Base-by-base conservation (phyloP, 2,113 vertebrate genomes). In the Dissostichus mawsoni region DNA sequence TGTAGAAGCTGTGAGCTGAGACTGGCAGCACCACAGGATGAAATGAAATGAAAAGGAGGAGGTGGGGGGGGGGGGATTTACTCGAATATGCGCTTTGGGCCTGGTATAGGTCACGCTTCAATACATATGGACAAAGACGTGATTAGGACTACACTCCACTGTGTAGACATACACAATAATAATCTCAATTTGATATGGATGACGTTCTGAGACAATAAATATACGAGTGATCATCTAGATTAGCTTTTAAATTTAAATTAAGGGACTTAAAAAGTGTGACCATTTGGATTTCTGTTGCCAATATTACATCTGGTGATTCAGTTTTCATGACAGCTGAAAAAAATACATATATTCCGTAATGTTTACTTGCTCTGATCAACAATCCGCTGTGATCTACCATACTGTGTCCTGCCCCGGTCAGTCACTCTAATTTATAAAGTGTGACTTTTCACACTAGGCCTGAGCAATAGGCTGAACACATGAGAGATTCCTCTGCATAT, bases 361-460 rank as follows among this genome's bases (percentile, higher is more conserved):
- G 52, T 76, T 79, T 73, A 63, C 45, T 70, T 23, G 8, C 41
- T 50, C 47, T 50, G 8, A 86, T 69, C 44, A 16, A 75, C 56
- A 45, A 13, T 74, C 63, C 8, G 6, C 70, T 59, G 36, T 81
- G 74, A 76, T 52, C 52, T 64, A 25, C 59, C 64, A 44, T 5
- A 16, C 53, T n/a, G 29, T 69, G 78, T 47, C 59, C 72, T 76
- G 67, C 67, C 66, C 67, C n/a, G 23, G 64, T 82, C 82, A 59
- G 64, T 82, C 82, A 59, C 52, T 78, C 51, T 55, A 59, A 65
- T 53, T 81, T 76, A 82, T 55, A 68, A 74, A 53, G 76, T 82
- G 76, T 81, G 79, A 87, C 87, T 83, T 86, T 78, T 88, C 70
- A 81, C 74, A 87, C 67, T 33, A 33, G 61, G 62, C 64, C 53